Conservation (phyloP, 2,797 vertebrate species). For the Hydrophis major region DNA sequence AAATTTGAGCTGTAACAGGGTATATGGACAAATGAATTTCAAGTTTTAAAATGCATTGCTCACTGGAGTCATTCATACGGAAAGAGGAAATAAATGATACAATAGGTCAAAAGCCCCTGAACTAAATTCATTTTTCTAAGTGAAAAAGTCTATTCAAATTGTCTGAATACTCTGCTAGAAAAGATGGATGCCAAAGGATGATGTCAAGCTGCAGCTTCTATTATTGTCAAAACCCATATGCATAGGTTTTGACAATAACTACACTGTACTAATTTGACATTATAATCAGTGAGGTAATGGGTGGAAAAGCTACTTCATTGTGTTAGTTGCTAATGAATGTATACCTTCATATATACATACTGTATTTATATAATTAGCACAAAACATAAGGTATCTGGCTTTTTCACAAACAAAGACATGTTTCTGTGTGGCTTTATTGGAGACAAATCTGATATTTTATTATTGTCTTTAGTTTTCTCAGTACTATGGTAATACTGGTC, state of each 20-base stretch:
- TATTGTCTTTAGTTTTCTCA: background rate
- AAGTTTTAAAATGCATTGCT: slow-evolving; percentile 19
- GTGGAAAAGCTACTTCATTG: slow-evolving; percentile 3
- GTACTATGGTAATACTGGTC: background rate
- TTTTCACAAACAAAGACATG: background rate
- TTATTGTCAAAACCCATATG: background rate
- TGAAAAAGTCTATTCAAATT: background rate
- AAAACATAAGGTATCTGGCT: background rate
- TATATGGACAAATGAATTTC: slow-evolving; percentile 10
- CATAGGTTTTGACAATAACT: slow-evolving; percentile 9
- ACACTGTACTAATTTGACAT: slow-evolving; percentile 1
- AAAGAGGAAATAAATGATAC: background rate
- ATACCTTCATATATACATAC: background rate
- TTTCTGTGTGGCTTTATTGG: background rate
- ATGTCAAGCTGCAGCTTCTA: slow-evolving; percentile 21
- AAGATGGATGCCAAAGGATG: slow-evolving; percentile 27
- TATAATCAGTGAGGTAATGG: slow-evolving; percentile 20
- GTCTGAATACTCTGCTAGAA: background rate
- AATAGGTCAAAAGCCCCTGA: slow-evolving; percentile 11
- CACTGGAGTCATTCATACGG: background rate
- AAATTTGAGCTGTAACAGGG: background rate
- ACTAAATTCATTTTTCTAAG: background rate
- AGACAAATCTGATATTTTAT: background rate
- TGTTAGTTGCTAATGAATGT: background rate
- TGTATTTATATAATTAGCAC: background rate